phyloP scores from a whole-genome alignment of 2,888 invertebrate species.

The Eupithecia subfuscata region DNA sequence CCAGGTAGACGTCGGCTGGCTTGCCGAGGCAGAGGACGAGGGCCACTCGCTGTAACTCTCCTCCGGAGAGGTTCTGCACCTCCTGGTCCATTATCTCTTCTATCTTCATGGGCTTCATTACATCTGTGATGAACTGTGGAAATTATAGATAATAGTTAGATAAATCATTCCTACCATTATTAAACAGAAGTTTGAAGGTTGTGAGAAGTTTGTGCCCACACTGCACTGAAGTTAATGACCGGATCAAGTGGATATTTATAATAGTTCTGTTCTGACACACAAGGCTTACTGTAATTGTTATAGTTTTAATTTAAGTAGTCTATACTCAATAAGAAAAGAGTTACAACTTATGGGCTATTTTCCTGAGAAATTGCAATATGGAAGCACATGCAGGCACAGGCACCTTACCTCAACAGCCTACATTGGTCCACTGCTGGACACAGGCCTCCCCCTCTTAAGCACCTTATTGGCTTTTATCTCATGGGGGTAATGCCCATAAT shows the following conservation, averaged over 20 bases:
- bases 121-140: constrained; percentile 96
- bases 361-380: too few species aligned
- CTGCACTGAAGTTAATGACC: background rate
- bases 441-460: too few species aligned
- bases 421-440: too few species aligned
- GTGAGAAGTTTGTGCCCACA: background rate
- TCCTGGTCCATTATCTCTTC: constrained; percentile 99
- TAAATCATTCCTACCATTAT: background rate
- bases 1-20: constrained; percentile 99
- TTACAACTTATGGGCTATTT: too few species aligned
- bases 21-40: constrained; percentile 98
- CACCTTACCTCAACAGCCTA: too few species aligned
- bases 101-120: constrained; percentile 98
- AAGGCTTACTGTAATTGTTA: background rate
- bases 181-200: background rate
- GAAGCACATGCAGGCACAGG: too few species aligned
- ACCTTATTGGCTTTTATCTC: too few species aligned
- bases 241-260: too few species aligned
- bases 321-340: too few species aligned
- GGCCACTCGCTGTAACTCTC: constrained; percentile 99
- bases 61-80: constrained; percentile 99
- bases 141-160: background rate
- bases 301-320: too few species aligned
- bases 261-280: background rate
- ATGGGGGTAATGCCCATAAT: too few species aligned